Evolutionary conservation across 2,113 vertebrate genomes (phyloP).

Genomic region (Vimba vimba): DNA sequence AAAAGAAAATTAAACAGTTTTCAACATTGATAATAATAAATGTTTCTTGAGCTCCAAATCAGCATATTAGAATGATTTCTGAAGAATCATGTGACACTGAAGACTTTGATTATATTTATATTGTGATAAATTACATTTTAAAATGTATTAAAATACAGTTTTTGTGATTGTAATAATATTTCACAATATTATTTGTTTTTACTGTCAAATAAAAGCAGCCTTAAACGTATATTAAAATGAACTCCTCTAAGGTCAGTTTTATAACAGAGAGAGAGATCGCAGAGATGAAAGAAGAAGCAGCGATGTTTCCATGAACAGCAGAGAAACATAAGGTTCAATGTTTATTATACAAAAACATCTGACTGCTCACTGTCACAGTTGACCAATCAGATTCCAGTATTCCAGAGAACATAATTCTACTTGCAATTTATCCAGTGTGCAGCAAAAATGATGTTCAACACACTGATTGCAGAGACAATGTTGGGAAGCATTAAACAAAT

Average conservation of each 20-base stretch:
- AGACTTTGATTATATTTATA: too few species aligned
- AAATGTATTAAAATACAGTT: background rate
- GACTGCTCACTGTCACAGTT: background rate
- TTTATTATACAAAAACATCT: background rate
- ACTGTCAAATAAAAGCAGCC: background rate
- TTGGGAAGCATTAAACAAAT: conserved; percentile 11
- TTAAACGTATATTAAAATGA: background rate
- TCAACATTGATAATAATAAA: background rate
- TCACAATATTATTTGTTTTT: background rate
- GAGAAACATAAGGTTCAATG: background rate
- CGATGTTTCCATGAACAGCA: background rate
- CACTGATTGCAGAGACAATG: background rate
- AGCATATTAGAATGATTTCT: too few species aligned
- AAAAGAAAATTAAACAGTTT: background rate
- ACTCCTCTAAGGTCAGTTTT: background rate
- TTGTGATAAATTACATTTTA: background rate
- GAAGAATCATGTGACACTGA: too few species aligned
- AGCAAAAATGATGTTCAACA: background rate
- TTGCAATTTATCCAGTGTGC: background rate
- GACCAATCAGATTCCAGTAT: background rate
- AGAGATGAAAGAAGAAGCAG: background rate
- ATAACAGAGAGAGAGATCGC: background rate
- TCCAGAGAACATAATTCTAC: background rate
- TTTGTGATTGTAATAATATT: background rate
- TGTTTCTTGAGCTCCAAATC: background rate